These are phyloP conservation scores for Hypomecis punctinalis DNA, from an alignment of 2,888 invertebrate species.

Conservation along the genomic window DNA sequence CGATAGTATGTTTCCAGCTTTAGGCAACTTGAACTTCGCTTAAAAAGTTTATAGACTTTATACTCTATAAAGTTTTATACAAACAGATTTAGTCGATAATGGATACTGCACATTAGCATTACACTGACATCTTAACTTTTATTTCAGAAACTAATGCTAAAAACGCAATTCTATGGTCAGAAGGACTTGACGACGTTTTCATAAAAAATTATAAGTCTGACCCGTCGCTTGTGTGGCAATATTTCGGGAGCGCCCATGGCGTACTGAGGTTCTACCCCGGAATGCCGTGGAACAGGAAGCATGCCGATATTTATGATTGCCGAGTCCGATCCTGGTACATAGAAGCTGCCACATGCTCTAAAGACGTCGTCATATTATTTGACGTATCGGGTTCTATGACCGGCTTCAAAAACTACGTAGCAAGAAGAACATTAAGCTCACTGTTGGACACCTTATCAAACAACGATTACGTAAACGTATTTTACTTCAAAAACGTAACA, in stretches of 20 bases:
- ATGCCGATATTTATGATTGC: constrained; percentile 94
- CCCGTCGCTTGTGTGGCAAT: constrained; percentile 98
- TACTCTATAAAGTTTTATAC: too few relatives aligned
- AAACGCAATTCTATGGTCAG: constrained; percentile 93
- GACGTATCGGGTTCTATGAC: constrained; percentile 99
- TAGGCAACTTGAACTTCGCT: too few relatives aligned
- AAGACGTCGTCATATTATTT: constrained; percentile 97
- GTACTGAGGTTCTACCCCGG: constrained; percentile 97
- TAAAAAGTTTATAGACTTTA: too few relatives aligned
- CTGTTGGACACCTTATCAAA: constrained; percentile 98
- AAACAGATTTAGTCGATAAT: too few relatives aligned
- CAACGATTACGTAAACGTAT: constrained; percentile 98
- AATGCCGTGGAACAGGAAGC: constrained; percentile 86
- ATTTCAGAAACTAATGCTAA: constrained; percentile 70
- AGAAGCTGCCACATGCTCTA: constrained; percentile 98
- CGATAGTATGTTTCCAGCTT: too few relatives aligned
- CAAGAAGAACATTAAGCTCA: constrained; percentile 93
- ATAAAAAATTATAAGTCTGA: constrained; percentile 93
- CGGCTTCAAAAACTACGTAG: constrained; percentile 90
- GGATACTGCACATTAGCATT: too few relatives aligned
- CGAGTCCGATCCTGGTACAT: constrained; percentile 98
- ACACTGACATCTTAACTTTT: constrained; percentile 9
- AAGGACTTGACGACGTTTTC: constrained; percentile 93
- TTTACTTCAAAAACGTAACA: constrained; percentile 90
- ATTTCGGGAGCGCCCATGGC: constrained; percentile 97